Percentiles rank a stretch among this genome's conserved stretches.
Conservation (phyloP, 2,888 invertebrate species). For the Microplitis manilae region DNA sequence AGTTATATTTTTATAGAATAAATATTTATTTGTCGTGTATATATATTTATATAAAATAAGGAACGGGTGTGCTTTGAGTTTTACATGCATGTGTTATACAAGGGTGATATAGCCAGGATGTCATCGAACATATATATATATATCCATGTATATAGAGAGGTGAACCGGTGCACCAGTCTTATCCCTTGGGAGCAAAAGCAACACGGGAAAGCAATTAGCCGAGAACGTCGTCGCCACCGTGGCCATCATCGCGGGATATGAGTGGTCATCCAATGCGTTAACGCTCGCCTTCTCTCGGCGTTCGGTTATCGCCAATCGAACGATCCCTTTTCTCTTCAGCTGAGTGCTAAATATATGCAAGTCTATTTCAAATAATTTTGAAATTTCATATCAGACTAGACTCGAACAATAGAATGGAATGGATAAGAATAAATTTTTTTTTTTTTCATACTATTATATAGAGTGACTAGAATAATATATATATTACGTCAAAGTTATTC, state of each 20-base stretch:
- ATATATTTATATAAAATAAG: conserved; percentile 8
- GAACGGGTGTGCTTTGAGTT: conserved; percentile 8
- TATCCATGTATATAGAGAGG: conserved; percentile 31
- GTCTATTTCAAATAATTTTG: neutral
- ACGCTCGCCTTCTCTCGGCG: conserved; percentile 27
- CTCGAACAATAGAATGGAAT: too few relatives aligned
- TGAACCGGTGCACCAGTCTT: conserved; percentile 52
- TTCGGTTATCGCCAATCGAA: conserved; percentile 44
- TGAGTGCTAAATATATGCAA: neutral
- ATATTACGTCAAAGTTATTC: neutral
- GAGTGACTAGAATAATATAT: conserved; percentile 16
- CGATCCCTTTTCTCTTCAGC: neutral
- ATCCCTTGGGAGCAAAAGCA: conserved; percentile 66
- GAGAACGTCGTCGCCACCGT: conserved; percentile 60
- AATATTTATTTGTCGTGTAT: neutral
- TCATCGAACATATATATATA: conserved; percentile 45
- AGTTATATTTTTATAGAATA: neutral
- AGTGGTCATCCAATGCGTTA: conserved; percentile 37
- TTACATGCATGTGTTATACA: conserved; percentile 8
- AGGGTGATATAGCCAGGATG: conserved; percentile 40
- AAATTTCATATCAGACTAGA: too few relatives aligned
- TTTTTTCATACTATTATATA: neutral
- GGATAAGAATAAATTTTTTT: neutral
- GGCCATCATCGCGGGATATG: conserved; percentile 46
- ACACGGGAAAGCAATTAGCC: conserved; percentile 72